phyloP scores from a whole-genome alignment of 53 echinoderm and acorn worm species.

The Astropecten irregularis region DNA sequence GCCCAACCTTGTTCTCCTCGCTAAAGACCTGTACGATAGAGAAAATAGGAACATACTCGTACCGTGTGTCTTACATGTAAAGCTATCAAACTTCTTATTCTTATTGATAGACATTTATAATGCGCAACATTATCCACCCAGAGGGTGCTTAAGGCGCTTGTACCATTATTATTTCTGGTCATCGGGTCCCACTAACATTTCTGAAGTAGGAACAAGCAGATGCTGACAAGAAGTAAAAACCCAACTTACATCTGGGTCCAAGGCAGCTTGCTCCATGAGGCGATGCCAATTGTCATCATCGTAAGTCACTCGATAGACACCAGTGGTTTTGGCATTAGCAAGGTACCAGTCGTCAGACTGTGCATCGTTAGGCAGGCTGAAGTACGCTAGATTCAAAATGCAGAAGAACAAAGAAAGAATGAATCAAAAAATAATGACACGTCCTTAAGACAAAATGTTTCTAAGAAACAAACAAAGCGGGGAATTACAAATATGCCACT shows the following conservation, averaged over 20 bases:
- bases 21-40: conserved; percentile 21
- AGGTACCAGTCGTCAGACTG: conserved; percentile 78
- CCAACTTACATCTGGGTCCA: conserved; percentile 45
- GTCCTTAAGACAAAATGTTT: background rate
- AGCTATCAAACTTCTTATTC: too few species aligned
- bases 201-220: too few species aligned
- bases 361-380: conserved; percentile 9
- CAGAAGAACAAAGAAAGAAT: background rate
- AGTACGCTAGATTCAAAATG: conserved; percentile 11
- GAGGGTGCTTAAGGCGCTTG: too few species aligned
- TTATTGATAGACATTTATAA: too few species aligned
- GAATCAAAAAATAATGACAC: background rate
- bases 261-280: conserved; percentile 50
- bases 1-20: conserved; percentile 29
- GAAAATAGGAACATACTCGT: background rate
- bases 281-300: conserved; percentile 75
- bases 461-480: background rate
- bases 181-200: too few species aligned
- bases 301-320: conserved; percentile 93
- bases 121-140: too few species aligned
- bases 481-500: too few species aligned
- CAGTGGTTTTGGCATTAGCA: conserved; percentile 68
- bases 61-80: too few species aligned
- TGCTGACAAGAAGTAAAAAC: too few species aligned
- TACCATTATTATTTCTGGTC: too few species aligned